Base-by-base conservation (phyloP, 2,888 invertebrate genomes). In the Chrysotoxum bicinctum region DNA sequence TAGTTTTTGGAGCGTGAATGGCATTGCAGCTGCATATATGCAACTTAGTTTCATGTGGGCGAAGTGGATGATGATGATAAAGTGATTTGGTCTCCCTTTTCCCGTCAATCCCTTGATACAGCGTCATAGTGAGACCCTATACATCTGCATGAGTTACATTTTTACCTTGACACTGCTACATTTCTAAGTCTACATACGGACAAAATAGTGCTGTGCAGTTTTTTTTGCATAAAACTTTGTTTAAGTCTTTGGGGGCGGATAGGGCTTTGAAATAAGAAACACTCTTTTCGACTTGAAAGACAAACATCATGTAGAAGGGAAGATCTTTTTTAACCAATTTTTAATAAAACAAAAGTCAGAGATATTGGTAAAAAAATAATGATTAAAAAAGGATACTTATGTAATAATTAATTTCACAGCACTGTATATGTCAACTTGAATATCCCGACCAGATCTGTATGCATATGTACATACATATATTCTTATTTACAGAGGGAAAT, bases 1-100 rank as follows among this genome's bases (percentile, higher is more conserved):
- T 45, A 64, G 48, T 70, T 58, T 81, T 76, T 76, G 64, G 81
- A 76, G 76, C 76, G 77, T 77, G 72, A 82, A 77, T 82, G 66
- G 45, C 68, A 82, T 45, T 82, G 72, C 77, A 82, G 82, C 68
- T 77, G 76, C 45, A 45, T 82, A 58, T 43, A 60, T 30, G 76
- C 50, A 48, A 60, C 21, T 52, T 43, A 68, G 32, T 30, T 69
- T 68, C 60, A 45, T 69, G 83, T 78, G 83, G 83, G 62, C 54
- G 73, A 56, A 21, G 78, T 66, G 14, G 66, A 45, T 72, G 68
- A 73, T 58, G 62, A 52, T 73, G 64, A 37, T 69, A 58, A 60
- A 48, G 73, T 43, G 58, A 58, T 43, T 43, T 56, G 40, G 50
- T 10, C 40, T 43, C 66, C 56, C 62, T 26, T 48, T 32, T 35